Percentiles rank a stretch among this genome's conserved stretches.
Evolutionary conservation across 2,113 vertebrate genomes (phyloP).

Genomic region (Dipodomys ordii): DNA sequence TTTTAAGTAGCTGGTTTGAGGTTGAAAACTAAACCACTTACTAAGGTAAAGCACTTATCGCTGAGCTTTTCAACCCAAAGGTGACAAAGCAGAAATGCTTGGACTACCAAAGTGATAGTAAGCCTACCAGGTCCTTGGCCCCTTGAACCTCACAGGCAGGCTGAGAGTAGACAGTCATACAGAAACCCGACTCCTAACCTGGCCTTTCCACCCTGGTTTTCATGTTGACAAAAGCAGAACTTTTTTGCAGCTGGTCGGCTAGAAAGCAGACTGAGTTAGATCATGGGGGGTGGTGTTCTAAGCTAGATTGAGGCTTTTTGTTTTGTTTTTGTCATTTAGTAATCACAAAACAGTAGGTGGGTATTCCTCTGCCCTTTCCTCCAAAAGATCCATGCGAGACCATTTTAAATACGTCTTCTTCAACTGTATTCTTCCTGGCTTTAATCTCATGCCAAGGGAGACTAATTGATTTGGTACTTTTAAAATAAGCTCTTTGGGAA

Average conservation of each 20-base stretch:
- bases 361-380: constrained; percentile 36
- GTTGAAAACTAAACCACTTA: constrained; percentile 60
- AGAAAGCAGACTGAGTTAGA: background rate
- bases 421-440: constrained; percentile 40
- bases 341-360: constrained; percentile 42
- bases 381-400: constrained; percentile 46
- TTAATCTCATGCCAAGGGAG: constrained; percentile 53
- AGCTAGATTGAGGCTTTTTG: background rate
- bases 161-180: background rate
- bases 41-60: constrained; percentile 62
- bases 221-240: constrained; percentile 62
- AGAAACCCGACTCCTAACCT: constrained; percentile 14
- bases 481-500: constrained; percentile 74
- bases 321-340: constrained; percentile 16
- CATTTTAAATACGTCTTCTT: constrained; percentile 69
- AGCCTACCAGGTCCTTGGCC: background rate
- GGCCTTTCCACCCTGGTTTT: constrained; percentile 56
- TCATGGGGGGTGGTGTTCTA: background rate
- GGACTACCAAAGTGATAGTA: background rate
- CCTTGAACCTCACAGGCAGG: background rate
- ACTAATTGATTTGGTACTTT: constrained; percentile 58
- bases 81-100: constrained; percentile 68
- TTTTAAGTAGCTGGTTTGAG: background rate
- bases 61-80: constrained; percentile 15
- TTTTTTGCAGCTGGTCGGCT: constrained; percentile 60